These are phyloP conservation scores for Drosophila pseudoananassae DNA, from an alignment of 1,140 invertebrate genomes.

Conservation along the genomic window DNA sequence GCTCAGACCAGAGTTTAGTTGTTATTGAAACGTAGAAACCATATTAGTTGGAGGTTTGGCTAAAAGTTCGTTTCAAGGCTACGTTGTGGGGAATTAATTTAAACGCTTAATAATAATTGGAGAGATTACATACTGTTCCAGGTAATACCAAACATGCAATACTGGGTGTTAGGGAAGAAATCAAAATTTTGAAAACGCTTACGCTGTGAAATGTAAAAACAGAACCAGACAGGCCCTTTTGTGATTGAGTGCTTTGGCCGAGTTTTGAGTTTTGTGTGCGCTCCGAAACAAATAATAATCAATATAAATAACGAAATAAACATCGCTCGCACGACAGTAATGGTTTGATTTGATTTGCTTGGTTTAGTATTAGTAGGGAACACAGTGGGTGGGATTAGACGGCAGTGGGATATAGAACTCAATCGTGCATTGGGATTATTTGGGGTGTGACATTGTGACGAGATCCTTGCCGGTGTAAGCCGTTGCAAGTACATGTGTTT, in stretches of 20 bases:
- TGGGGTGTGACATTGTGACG: conserved; percentile 23
- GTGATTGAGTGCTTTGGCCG: conserved; percentile 47
- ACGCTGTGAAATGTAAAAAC: conserved; percentile 80
- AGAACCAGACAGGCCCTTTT: conserved; percentile 64
- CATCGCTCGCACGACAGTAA: conserved; percentile 16
- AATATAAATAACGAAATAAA: conserved; percentile 34
- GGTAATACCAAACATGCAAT: conserved; percentile 29
- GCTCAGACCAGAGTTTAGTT: conserved; percentile 6
- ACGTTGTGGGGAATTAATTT: conserved; percentile 7
- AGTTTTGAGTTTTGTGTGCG: conserved; percentile 56
- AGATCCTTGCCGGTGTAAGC: conserved; percentile 54
- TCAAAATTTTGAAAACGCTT: conserved; percentile 72
- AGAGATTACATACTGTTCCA: neutral
- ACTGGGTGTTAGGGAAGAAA: conserved; percentile 17
- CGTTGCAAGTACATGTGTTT: conserved; percentile 23
- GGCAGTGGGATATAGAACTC: conserved; percentile 24
- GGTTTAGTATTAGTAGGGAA: conserved; percentile 51
- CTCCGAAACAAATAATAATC: conserved; percentile 49
- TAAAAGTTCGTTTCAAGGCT: neutral
- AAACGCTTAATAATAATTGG: neutral
- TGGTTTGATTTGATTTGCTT: conserved; percentile 5
- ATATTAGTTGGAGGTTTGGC: neutral
- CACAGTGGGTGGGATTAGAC: conserved; percentile 31
- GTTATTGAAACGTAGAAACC: neutral
- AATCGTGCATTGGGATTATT: conserved; percentile 40